Evolutionary conservation across 2,113 vertebrate species (phyloP), one percentile per base, ranked within the genome.

Genomic region (Ptilonorhynchus violaceus): DNA sequence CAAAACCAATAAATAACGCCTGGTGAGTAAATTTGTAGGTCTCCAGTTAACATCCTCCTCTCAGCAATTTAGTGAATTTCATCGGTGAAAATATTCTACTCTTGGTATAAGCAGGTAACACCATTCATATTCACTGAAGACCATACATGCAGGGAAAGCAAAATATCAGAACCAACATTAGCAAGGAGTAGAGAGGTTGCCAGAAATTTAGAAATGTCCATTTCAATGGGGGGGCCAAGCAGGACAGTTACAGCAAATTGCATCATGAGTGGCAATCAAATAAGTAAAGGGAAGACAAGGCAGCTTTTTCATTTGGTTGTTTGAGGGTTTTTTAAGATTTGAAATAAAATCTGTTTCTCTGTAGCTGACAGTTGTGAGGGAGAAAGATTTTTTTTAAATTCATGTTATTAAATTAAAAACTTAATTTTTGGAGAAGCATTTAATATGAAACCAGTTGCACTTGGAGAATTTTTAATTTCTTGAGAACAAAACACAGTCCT

Each of bases 401-500:
- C 55, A 19, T 47, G 6, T 81, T 87, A 86, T 86, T 88, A 77
- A 95, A 93, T 95, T 74, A 90, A 63, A 92, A 84, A 42, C 63
- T 68, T 94, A 49, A 56, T 88, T 96, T 93, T 85, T 87, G 10
- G 31, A 91, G 72, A 68, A 78, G 8, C 31, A 56, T 74, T 86
- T 90, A 63, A 49, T 80, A 79, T 63, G 47, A 88, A 92, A 77
- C 60, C 35, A 87, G 60, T 86, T 91, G 35, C 27, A 52, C 28
- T 81, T 50, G 24, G 49, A 93, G 80, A 92, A 86, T 81, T 96
- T 95, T 94, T 85, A 60, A 58, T 92, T 83, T 91, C 56, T 35
- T 75, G 63, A 87, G 56, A 84, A 92, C n/a, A 89, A 81, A 95
- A 75, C 41, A 73, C 25, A 82, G 11, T 75, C 49, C 16, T 78